Evolutionary conservation across 2,113 vertebrate genomes (phyloP), one percentile per base, ranked within the genome.

Genomic region (Macquaria ambigua): DNA sequence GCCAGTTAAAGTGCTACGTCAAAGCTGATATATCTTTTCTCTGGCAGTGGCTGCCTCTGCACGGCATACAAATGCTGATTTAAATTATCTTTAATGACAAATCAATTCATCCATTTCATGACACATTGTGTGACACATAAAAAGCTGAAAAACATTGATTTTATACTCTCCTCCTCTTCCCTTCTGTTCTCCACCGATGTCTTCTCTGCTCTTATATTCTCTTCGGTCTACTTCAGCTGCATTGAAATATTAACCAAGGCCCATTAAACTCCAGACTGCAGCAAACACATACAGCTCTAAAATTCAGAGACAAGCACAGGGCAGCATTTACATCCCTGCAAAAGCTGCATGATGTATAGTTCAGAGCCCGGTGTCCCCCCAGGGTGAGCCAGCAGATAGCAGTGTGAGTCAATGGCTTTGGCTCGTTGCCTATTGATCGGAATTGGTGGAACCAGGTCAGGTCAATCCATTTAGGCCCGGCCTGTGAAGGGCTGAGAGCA

Each of bases 391-490:
- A 55, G 82, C 80, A 85, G 80, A 87, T 80, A 86, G 79, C 83
- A 25, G 61, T 52, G 48, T 59, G 39, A 87, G 28, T 74, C 89
- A 71, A n/a, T 31, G 74, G 59, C 59, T 80, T 61, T 67, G 81
- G 69, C 75, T 74, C 18, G n/a, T 62, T 64, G 74, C 76, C 75
- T 84, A 92, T 92, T 85, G 87, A 93, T 94, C 58, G 6, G 18
- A 83, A 81, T 56, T 59, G 76, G 80, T 69, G 79, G 81, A 91
- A 86, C 55, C 78, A 79, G 91, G 90, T 91, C 90, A 69, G 86
- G 86, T 83, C 86, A 86, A 79, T 90, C 84, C 82, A 90, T 89
- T 88, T 90, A 84, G 77, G 48, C 25, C 58, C 10, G 4, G 59
- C 23, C 66, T 73, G 76, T 74, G 75, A 71, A 55, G 56, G 81